A percentile compares a stretch with the other conserved stretches of the same genome.
Conservation (phyloP, 2,797 vertebrate species). For the Brachyalestes nurse region DNA sequence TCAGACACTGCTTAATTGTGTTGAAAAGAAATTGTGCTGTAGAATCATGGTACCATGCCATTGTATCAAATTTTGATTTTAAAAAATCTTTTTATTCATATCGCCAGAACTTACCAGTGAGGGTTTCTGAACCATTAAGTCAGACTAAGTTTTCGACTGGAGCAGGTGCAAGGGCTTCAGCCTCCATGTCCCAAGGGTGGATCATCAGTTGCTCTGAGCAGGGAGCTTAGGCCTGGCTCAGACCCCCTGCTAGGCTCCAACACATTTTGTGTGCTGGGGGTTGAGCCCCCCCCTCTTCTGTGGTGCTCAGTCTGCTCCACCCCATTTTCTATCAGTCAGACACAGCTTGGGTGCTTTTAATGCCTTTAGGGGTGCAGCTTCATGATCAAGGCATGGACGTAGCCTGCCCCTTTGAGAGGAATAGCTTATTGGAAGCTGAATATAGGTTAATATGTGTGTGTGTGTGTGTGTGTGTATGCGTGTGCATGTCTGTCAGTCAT, state of each 20-base stretch:
- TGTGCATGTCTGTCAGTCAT: background rate
- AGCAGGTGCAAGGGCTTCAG: conserved; percentile 63
- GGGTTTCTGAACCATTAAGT: conserved; percentile 53
- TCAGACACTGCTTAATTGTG: too few relatives aligned
- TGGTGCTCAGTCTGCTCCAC: conserved; percentile 12
- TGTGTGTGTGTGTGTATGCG: background rate
- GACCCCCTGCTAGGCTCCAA: conserved; percentile 52
- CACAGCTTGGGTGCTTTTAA: conserved; percentile 16
- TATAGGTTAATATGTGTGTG: background rate
- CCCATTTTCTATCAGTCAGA: conserved; percentile 27
- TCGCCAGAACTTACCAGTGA: background rate
- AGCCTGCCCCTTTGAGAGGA: background rate
- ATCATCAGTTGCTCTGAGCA: conserved; percentile 68
- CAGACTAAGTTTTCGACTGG: background rate
- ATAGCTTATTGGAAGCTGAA: background rate
- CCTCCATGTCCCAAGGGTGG: conserved; percentile 52
- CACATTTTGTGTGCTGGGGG: conserved; percentile 22
- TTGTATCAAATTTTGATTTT: too few relatives aligned
- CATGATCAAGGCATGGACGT: conserved; percentile 23
- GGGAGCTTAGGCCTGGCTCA: conserved; percentile 48
- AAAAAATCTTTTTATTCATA: background rate
- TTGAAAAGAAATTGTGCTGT: too few relatives aligned
- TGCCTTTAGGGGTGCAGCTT: conserved; percentile 34
- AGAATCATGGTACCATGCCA: too few relatives aligned
- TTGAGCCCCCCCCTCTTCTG: background rate